Conservation (phyloP, 2,888 invertebrate genomes). For the Agrenia bidenticulata region DNA sequence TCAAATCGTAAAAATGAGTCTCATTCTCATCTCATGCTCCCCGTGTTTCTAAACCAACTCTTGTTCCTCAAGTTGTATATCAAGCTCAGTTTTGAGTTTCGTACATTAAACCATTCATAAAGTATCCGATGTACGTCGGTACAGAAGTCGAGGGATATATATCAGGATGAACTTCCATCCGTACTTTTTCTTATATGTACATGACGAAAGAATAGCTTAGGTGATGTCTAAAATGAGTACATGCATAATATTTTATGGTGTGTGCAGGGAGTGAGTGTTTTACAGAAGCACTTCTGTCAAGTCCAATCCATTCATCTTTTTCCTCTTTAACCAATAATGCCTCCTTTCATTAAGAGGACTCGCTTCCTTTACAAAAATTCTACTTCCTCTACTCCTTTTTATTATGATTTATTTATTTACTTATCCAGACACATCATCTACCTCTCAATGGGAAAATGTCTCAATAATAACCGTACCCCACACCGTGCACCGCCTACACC, state of each 20-base stretch:
- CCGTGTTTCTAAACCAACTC: too few relatives aligned
- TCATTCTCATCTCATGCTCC: too few relatives aligned
- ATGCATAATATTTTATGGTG: slow-evolving; percentile 1
- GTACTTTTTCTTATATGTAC: too few relatives aligned
- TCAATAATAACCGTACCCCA: too few relatives aligned
- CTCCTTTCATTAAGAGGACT: slow-evolving; percentile 11
- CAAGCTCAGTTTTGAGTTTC: too few relatives aligned
- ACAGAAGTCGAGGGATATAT: too few relatives aligned
- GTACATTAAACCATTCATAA: too few relatives aligned
- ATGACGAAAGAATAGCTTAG: too few relatives aligned
- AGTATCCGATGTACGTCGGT: too few relatives aligned
- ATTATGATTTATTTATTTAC: slow-evolving; percentile 10
- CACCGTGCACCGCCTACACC: too few relatives aligned
- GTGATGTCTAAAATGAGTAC: background rate
- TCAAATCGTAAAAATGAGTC: slow-evolving; percentile 7
- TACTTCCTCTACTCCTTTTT: slow-evolving; percentile 1
- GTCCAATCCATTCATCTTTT: slow-evolving; percentile 12
- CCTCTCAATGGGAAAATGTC: background rate
- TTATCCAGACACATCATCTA: slow-evolving; percentile 5
- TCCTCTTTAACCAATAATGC: slow-evolving; percentile 12
- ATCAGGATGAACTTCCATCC: too few relatives aligned
- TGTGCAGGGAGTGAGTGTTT: slow-evolving; percentile 9
- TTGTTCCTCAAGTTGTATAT: too few relatives aligned
- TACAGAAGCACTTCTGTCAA: slow-evolving; percentile 13
- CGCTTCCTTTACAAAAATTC: background rate